A percentile compares a stretch with the other conserved stretches of the same genome.
These are phyloP conservation scores for Corythoichthys haematopterus DNA, from an alignment of 2,113 vertebrate species.

Conservation along the genomic window DNA sequence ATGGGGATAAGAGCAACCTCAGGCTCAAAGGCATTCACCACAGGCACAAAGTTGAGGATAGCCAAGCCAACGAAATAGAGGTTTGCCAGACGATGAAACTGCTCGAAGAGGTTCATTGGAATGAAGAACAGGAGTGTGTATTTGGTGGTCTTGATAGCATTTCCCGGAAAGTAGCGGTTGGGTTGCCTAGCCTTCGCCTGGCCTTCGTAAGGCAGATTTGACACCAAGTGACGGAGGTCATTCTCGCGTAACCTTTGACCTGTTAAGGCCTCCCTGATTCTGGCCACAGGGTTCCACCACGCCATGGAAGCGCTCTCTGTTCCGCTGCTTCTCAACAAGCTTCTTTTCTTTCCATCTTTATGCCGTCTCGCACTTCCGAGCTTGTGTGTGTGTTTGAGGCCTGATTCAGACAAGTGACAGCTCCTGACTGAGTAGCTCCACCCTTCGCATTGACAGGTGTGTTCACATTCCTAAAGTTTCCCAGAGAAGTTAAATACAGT, in stretches of 20 bases:
- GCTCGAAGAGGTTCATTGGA: slow-evolving; percentile 86
- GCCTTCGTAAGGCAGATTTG: slow-evolving; percentile 78
- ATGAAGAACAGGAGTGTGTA: slow-evolving; percentile 83
- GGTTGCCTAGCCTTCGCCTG: slow-evolving; percentile 73
- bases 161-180: slow-evolving; percentile 75
- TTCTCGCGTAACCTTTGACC: slow-evolving; percentile 71
- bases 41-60: slow-evolving; percentile 83
- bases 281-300: slow-evolving; percentile 56
- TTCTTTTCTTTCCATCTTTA: slow-evolving; percentile 16
- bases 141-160: slow-evolving; percentile 88
- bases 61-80: slow-evolving; percentile 85
- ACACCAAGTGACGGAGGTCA: slow-evolving; percentile 72
- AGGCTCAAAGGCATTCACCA: slow-evolving; percentile 86
- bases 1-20: slow-evolving; percentile 82
- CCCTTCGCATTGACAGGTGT: slow-evolving; percentile 54
- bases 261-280: slow-evolving; percentile 59
- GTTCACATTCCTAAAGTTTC: slow-evolving; percentile 50
- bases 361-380: slow-evolving; percentile 9
- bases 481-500: background rate
- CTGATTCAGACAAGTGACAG: slow-evolving; percentile 29
- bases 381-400: slow-evolving; percentile 3
- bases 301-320: slow-evolving; percentile 48
- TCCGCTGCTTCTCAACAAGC: slow-evolving; percentile 24
- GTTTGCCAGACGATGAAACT: slow-evolving; percentile 87
- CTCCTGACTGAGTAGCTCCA: slow-evolving; percentile 37